phyloP scores from a whole-genome alignment of 1,140 invertebrate genomes.

The Drosophila nebulosa region DNA sequence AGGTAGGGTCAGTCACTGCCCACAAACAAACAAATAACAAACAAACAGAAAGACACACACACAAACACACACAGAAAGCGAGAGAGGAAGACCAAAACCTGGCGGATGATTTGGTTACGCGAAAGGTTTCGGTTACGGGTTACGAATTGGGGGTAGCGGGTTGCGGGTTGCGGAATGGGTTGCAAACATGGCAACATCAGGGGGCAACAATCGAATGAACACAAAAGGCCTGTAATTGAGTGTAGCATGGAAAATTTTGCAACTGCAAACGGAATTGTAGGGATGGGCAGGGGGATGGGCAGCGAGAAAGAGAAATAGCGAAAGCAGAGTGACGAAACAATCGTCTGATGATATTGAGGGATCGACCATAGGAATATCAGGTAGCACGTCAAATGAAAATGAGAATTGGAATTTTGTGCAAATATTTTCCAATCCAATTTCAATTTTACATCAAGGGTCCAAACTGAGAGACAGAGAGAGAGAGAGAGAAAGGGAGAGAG shows the following conservation, averaged over 20 bases:
- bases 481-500: neutral
- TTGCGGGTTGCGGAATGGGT: neutral
- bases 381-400: constrained; percentile 63
- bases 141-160: neutral
- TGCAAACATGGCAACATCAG: neutral
- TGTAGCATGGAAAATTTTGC: constrained; percentile 55
- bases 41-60: constrained; percentile 37
- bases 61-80: neutral
- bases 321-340: constrained; percentile 43
- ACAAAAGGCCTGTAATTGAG: constrained; percentile 75
- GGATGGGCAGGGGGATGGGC: neutral
- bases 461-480: neutral
- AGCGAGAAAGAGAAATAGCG: neutral
- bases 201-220: constrained; percentile 31
- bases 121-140: constrained; percentile 56
- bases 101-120: constrained; percentile 64
- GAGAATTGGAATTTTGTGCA: constrained; percentile 70
- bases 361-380: constrained; percentile 11
- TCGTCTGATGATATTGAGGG: constrained; percentile 10
- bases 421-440: constrained; percentile 73
- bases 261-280: constrained; percentile 3
- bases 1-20: neutral
- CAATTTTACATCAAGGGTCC: constrained; percentile 63
- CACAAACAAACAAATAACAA: constrained; percentile 33
- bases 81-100: constrained; percentile 26